Evolutionary conservation across 2,797 vertebrate genomes (phyloP), one percentile per base, ranked within the genome.

Genomic region (Chaunax sp.): DNA sequence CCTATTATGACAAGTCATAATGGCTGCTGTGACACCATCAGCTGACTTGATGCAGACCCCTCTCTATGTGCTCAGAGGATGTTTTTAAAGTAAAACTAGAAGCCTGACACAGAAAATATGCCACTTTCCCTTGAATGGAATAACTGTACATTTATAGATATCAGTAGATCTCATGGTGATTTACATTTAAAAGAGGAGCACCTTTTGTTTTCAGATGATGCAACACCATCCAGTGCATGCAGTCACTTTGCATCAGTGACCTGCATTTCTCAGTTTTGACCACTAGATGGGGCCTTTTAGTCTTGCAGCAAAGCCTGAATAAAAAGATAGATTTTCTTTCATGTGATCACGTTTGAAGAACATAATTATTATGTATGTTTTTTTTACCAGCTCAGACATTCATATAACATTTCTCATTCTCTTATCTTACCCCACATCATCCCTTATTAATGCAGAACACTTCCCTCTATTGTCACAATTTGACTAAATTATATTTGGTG

Each of bases 281-380:
- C 90, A 87, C 82, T 78, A 87, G 89, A 66, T 87, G 80, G 84
- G 4, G 78, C 67, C 45, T 64, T 85, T 62, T 56, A 55, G 20
- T 58, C 25, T 72, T 66, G 11, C 23, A 55, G 1, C 23, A 46
- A 18, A 40, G 11, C 14, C 2, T 25, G 11, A 30, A 7, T 19
- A 33, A n/a, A 20, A 1, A 3, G 15, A 9, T 67, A 8, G 10
- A 56, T 46, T 49, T 69, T 54, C 37, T 46, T 19, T 46, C 25
- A 20, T 18, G 15, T 23, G 33, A 49, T 20, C 7, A 10, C 12
- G 6, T 53, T 68, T 13, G 10, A 51, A 23, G 4, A 61, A 52
- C 30, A 12, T 43, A 14, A 35, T 59, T 15, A 25, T 11, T 44
- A 38, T 47, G 20, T 9, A 35, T 35, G 9, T 35, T 35, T 35